These are phyloP conservation scores for Drosophila parabipectinata DNA, from an alignment of 1,140 invertebrate genomes.

Conservation along the genomic window DNA sequence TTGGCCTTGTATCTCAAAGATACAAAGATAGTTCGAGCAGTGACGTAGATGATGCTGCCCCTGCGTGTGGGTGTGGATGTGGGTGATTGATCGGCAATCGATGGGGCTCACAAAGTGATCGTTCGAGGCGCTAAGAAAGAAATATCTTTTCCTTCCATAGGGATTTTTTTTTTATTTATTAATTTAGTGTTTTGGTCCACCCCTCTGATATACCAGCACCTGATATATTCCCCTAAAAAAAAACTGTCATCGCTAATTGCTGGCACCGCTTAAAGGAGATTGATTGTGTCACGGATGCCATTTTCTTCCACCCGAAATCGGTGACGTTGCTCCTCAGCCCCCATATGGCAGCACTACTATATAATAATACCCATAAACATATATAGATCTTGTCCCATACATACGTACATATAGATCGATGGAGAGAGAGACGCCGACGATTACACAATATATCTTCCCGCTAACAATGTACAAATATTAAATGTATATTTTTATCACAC, in stretches of 20 bases:
- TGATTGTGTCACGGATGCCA: slow-evolving; percentile 59
- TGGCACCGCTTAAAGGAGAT: slow-evolving; percentile 58
- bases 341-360: slow-evolving; percentile 30
- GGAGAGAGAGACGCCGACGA: slow-evolving; percentile 13
- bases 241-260: slow-evolving; percentile 61
- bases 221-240: slow-evolving; percentile 10
- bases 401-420: background rate
- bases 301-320: slow-evolving; percentile 11
- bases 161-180: background rate
- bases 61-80: background rate
- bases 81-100: slow-evolving; percentile 43
- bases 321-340: slow-evolving; percentile 36
- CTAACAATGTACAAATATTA: slow-evolving; percentile 82
- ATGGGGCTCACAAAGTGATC: slow-evolving; percentile 33
- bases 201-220: background rate
- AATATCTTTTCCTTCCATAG: background rate
- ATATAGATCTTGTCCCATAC: slow-evolving; percentile 25
- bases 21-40: slow-evolving; percentile 42
- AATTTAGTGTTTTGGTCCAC: background rate
- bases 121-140: background rate
- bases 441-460: slow-evolving; percentile 80
- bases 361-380: slow-evolving; percentile 8
- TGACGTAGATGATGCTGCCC: slow-evolving; percentile 25
- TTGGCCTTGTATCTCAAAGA: slow-evolving; percentile 46
- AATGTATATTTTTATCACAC: slow-evolving; percentile 83